Percentiles rank a stretch among this genome's conserved stretches.
Conservation (phyloP, 2,888 invertebrate species). For the Pteria penguin region DNA sequence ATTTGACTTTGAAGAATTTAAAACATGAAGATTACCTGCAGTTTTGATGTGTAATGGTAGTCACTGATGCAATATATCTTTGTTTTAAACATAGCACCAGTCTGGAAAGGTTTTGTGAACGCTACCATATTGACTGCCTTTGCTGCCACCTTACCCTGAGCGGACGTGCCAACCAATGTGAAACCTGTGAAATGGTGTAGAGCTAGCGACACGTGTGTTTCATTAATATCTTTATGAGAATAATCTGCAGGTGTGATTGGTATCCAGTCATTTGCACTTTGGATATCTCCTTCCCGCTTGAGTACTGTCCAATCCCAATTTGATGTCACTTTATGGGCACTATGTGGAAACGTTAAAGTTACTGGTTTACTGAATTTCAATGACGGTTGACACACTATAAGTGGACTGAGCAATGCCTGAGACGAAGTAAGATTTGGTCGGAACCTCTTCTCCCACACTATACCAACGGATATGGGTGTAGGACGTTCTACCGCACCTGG, state of each 20-base stretch:
- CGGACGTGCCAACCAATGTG: slow-evolving; percentile 50
- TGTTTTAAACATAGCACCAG: slow-evolving; percentile 48
- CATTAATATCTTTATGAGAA: slow-evolving; percentile 29
- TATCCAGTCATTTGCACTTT: slow-evolving; percentile 44
- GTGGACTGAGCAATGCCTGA: slow-evolving; percentile 52
- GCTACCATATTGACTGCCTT: slow-evolving; percentile 59
- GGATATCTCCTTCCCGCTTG: slow-evolving; percentile 41
- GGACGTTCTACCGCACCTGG: slow-evolving; percentile 41
- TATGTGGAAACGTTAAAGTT: slow-evolving; percentile 56
- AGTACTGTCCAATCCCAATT: slow-evolving; percentile 53
- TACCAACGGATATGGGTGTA: slow-evolving; percentile 49
- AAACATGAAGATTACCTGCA: neutral
- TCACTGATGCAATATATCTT: slow-evolving; percentile 57
- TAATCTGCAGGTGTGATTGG: slow-evolving; percentile 44
- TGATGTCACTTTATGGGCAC: slow-evolving; percentile 45
- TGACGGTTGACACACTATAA: slow-evolving; percentile 59
- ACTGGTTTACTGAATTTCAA: slow-evolving; percentile 51
- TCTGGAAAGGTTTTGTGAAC: slow-evolving; percentile 49
- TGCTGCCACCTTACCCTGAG: slow-evolving; percentile 45
- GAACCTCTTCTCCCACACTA: slow-evolving; percentile 50
- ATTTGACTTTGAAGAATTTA: too few species aligned
- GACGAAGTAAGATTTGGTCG: slow-evolving; percentile 44
- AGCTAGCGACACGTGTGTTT: slow-evolving; percentile 38
- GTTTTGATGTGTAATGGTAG: slow-evolving; percentile 33
- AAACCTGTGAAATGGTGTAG: slow-evolving; percentile 59